A percentile compares a stretch with the other conserved stretches of the same genome.
phyloP scores from a whole-genome alignment of 1,140 invertebrate species.

The Ceratitis capitata region DNA sequence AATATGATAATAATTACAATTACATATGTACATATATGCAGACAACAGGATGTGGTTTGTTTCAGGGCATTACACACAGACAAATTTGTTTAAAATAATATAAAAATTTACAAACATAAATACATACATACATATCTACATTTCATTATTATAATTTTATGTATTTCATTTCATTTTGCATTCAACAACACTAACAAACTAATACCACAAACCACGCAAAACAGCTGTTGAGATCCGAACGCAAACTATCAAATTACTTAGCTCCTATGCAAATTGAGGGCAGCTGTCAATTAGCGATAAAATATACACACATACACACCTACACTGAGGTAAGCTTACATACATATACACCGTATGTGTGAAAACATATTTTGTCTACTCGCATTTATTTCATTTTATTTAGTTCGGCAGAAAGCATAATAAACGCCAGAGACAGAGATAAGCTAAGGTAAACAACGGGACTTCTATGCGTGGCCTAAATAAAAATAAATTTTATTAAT shows the following conservation, averaged over 20 bases:
- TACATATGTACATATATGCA: no score
- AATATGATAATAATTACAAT: no score
- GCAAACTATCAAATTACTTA: background rate
- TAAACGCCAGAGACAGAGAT: background rate
- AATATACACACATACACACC: background rate
- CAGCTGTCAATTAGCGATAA: conserved; percentile 18
- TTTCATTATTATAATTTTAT: background rate
- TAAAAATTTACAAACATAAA: background rate
- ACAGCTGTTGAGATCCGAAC: background rate
- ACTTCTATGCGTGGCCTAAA: background rate
- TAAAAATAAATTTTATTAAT: background rate
- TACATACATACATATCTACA: background rate
- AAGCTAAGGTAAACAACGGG: conserved; percentile 13
- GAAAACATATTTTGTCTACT: background rate
- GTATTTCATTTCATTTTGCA: background rate
- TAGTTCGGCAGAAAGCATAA: background rate
- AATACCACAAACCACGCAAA: background rate
- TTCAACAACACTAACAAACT: background rate
- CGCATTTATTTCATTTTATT: background rate
- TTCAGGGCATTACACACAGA: background rate
- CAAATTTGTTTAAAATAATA: background rate
- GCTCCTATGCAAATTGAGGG: conserved; percentile 12
- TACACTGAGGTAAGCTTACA: background rate
- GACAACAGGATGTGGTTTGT: background rate
- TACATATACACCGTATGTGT: background rate